Evolutionary conservation across 2,888 invertebrate genomes (phyloP).

Genomic region (Acutogordius australiensis): DNA sequence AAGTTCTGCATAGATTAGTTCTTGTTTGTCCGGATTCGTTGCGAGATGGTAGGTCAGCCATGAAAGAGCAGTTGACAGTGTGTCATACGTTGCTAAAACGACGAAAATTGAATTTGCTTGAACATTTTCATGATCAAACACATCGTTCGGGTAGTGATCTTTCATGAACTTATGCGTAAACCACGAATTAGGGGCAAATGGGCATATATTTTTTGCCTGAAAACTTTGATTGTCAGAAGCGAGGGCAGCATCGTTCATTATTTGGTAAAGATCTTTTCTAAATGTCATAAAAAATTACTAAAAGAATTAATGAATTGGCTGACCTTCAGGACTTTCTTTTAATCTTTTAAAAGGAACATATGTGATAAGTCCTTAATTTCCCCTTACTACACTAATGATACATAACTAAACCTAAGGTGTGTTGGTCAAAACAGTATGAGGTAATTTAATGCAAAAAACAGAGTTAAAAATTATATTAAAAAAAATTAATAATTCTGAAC

Average conservation of each 20-base stretch:
- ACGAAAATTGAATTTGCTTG: background rate
- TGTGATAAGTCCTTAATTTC: no score
- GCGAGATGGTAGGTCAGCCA: background rate
- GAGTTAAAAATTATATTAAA: background rate
- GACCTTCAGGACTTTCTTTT: no score
- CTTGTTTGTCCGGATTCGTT: background rate
- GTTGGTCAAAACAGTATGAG: no score
- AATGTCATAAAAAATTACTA: background rate
- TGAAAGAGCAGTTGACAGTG: constrained; percentile 1
- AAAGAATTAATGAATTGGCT: background rate
- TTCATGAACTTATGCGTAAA: background rate
- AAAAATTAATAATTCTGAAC: background rate
- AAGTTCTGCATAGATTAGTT: constrained; percentile 2
- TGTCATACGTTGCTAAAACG: constrained; percentile 3
- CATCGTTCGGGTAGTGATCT: background rate
- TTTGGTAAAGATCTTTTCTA: constrained; percentile 1
- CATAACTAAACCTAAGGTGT: no score
- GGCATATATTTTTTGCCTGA: background rate
- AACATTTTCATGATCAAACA: background rate
- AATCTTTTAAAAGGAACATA: no score
- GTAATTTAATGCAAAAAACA: no score
- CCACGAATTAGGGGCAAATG: background rate
- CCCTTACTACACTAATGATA: no score
- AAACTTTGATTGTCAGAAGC: no score
- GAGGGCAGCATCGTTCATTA: background rate